Conservation (phyloP, 2,797 vertebrate species). For the Cryptoprocta ferox region DNA sequence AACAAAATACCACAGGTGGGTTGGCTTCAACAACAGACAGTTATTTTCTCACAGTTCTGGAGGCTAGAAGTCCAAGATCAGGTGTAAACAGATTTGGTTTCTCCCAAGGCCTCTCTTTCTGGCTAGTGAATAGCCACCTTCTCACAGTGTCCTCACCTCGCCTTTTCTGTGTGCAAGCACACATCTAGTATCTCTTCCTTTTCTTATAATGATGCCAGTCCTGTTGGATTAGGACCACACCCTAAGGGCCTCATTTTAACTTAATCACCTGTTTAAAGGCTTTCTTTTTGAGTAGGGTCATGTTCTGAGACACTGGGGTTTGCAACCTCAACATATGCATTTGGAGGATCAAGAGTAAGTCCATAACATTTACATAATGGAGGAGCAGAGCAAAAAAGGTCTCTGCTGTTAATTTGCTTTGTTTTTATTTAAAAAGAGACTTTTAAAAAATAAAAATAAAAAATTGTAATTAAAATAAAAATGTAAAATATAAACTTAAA, state of each 20-base stretch:
- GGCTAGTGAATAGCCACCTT: neutral
- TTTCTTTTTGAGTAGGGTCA: neutral
- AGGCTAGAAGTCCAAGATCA: neutral
- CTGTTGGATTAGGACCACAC: neutral
- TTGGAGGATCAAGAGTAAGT: neutral
- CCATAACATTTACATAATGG: neutral
- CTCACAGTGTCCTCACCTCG: neutral
- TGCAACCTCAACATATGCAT: neutral
- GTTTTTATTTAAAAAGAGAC: constrained; percentile 33
- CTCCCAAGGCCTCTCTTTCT: neutral
- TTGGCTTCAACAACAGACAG: neutral
- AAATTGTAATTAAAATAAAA: neutral
- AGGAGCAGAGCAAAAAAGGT: neutral
- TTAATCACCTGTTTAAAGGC: neutral
- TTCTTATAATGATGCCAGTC: too few species aligned
- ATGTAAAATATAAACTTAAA: neutral
- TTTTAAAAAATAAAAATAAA: neutral
- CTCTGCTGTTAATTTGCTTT: neutral
- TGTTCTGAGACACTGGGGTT: neutral
- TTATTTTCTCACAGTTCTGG: neutral
- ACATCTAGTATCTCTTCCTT: neutral
- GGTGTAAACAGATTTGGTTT: neutral
- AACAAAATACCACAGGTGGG: neutral
- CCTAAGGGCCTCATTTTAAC: neutral
- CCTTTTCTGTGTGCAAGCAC: neutral